Evolutionary conservation across 2,888 invertebrate species (phyloP).

Genomic region (Cheilosia urbana): DNA sequence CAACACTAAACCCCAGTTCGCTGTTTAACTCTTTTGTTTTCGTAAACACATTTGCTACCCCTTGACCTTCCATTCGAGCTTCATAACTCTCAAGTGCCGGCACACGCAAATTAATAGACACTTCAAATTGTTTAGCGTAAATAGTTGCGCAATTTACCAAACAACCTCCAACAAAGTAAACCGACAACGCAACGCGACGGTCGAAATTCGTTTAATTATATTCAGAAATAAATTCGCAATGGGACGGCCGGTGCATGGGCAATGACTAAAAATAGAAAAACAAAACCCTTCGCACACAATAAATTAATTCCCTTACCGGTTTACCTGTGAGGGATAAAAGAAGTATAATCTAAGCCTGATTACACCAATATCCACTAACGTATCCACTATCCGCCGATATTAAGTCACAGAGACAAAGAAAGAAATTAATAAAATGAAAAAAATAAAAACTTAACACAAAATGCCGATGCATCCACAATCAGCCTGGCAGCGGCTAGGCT

Average conservation of each 20-base stretch:
- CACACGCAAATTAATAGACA: no score
- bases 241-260: neutral
- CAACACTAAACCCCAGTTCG: no score
- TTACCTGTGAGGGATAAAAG: slow-evolving; percentile 17
- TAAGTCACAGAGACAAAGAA: slow-evolving; percentile 39
- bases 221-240: neutral
- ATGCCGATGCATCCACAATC: slow-evolving; percentile 36
- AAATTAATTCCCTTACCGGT: slow-evolving; percentile 13
- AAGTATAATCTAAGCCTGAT: slow-evolving; percentile 9
- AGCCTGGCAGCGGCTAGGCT: slow-evolving; percentile 20
- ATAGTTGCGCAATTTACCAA: neutral
- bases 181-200: no score
- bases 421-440: slow-evolving; percentile 12
- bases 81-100: no score
- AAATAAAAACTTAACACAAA: slow-evolving; percentile 30
- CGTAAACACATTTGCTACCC: no score
- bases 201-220: neutral
- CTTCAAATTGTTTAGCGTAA: no score
- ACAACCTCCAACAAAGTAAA: no score
- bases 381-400: slow-evolving; percentile 5
- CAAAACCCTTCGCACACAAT: neutral
- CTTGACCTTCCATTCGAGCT: no score
- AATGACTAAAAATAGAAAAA: neutral
- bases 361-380: slow-evolving; percentile 28
- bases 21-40: no score